These are phyloP conservation scores for Drosophila nigrodunni DNA, from an alignment of 1,140 invertebrate genomes.

Conservation along the genomic window DNA sequence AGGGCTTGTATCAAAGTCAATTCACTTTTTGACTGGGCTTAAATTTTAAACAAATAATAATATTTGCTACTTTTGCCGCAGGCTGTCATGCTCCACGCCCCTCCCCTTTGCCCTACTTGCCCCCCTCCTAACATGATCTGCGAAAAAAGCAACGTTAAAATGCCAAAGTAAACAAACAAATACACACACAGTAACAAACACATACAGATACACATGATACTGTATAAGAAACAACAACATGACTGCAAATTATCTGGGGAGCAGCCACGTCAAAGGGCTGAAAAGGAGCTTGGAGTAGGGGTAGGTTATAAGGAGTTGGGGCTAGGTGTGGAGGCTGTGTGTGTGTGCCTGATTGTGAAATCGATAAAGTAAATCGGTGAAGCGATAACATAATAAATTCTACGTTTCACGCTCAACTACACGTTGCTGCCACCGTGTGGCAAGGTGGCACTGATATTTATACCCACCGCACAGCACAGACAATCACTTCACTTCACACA, in stretches of 20 bases:
- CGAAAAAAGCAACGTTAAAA: conserved; percentile 48
- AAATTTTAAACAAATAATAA: conserved; percentile 81
- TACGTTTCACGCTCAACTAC: conserved; percentile 80
- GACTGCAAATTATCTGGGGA: conserved; percentile 75
- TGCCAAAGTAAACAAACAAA: conserved; percentile 61
- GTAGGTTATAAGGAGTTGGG: not conserved
- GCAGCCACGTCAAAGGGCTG: conserved; percentile 45
- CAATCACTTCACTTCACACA: conserved; percentile 46
- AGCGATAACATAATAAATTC: conserved; percentile 83
- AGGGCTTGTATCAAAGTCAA: conserved; percentile 64
- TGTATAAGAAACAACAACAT: conserved; percentile 22
- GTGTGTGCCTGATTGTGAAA: conserved; percentile 68
- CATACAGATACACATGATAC: conserved; percentile 4
- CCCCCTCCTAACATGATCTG: too few relatives aligned
- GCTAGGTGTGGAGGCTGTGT: conserved; percentile 26
- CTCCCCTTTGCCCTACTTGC: conserved; percentile 13
- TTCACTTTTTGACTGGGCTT: conserved; percentile 48
- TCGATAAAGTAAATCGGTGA: conserved; percentile 83
- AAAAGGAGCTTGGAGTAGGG: conserved; percentile 18
- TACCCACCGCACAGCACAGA: conserved; percentile 50
- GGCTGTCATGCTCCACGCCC: not conserved
- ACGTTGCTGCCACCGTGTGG: conserved; percentile 23
- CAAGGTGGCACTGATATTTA: conserved; percentile 70
- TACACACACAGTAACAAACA: conserved; percentile 2
- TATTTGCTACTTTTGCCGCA: conserved; percentile 66